Conservation (phyloP, 2,888 invertebrate species). For the Drosophila gaucha region DNA sequence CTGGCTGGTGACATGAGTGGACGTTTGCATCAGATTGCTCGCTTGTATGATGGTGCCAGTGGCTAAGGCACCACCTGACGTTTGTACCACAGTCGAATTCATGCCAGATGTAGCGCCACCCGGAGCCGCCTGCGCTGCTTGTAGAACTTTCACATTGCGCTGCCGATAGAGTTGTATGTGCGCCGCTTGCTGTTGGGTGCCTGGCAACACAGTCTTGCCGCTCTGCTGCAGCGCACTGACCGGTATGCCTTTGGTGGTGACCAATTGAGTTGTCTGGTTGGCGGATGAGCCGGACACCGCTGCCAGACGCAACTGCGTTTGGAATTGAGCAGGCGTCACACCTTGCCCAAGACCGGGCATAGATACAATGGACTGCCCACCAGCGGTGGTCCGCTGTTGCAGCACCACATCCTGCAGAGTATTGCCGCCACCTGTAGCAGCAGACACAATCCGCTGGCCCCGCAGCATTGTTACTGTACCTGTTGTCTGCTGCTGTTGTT, state of each 20-base stretch:
- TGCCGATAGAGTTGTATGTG: conserved; percentile 84
- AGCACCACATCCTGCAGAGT: conserved; percentile 84
- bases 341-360: conserved; percentile 83
- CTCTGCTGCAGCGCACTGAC: conserved; percentile 83
- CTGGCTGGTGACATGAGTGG: conserved; percentile 84
- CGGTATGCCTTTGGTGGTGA: conserved; percentile 83
- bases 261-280: conserved; percentile 78
- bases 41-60: conserved; percentile 83
- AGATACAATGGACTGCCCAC: conserved; percentile 84
- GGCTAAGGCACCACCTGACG: conserved; percentile 79
- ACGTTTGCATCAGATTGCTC: conserved; percentile 80
- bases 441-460: conserved; percentile 83
- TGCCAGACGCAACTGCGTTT: conserved; percentile 83
- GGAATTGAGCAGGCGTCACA: conserved; percentile 82
- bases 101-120: conserved; percentile 39
- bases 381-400: conserved; percentile 82
- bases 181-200: conserved; percentile 74
- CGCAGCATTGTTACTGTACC: conserved; percentile 82
- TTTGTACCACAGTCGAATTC: conserved; percentile 81
- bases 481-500: conserved; percentile 62
- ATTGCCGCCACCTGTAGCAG: conserved; percentile 66
- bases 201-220: conserved; percentile 74
- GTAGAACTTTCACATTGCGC: conserved; percentile 83
- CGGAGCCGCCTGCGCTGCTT: conserved; percentile 56
- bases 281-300: conserved; percentile 71